These are phyloP conservation scores for Ariolimax columbianus DNA, from an alignment of 2,888 invertebrate genomes.

Conservation along the genomic window DNA sequence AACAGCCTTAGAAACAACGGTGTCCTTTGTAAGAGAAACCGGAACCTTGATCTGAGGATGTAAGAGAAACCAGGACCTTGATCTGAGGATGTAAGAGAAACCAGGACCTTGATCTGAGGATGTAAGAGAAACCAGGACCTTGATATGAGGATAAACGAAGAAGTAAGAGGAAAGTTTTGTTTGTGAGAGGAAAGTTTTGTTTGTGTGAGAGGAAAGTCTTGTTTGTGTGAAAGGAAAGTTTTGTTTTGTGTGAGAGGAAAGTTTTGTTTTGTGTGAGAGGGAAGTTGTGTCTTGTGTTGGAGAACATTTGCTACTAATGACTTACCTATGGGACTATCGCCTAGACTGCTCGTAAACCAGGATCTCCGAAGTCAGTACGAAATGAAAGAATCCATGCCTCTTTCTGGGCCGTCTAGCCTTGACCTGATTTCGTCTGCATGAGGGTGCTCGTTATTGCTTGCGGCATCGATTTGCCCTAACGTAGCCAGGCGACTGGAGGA, in stretches of 20 bases:
- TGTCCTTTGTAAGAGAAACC: too few relatives aligned
- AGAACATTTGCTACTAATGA: neutral
- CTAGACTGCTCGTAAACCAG: neutral
- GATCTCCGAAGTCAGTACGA: neutral
- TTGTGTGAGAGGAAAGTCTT: neutral
- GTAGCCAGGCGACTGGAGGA: neutral
- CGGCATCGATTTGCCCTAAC: neutral
- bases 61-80: too few relatives aligned
- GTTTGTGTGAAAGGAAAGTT: neutral
- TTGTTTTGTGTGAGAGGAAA: neutral
- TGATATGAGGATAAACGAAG: neutral
- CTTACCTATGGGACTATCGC: neutral
- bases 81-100: too few relatives aligned
- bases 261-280: neutral
- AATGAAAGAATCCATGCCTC: neutral
- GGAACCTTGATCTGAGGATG: too few relatives aligned
- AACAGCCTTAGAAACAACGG: too few relatives aligned
- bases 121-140: too few relatives aligned
- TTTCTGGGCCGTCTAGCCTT: neutral
- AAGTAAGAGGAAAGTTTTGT: neutral
- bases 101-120: too few relatives aligned
- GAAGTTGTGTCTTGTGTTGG: neutral
- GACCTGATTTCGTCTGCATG: neutral
- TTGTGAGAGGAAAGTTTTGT: neutral
- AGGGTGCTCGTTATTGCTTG: neutral